phyloP scores from a whole-genome alignment of 2,888 invertebrate genomes.

The Pemphredon lugubris region DNA sequence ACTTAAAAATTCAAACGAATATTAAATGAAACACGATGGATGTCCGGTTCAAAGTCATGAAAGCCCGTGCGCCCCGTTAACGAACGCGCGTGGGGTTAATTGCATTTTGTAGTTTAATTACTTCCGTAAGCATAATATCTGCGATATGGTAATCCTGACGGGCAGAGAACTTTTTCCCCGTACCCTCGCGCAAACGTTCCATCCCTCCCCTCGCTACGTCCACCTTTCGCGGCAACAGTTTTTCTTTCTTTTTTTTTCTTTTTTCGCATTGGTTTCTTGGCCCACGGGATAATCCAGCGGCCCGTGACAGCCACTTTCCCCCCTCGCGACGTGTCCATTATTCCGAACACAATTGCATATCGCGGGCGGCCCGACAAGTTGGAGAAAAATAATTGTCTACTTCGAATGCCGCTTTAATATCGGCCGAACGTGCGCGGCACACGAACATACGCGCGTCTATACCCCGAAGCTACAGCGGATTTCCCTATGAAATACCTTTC shows the following conservation, averaged over 20 bases:
- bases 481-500: too few relatives aligned
- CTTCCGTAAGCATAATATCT: too few relatives aligned
- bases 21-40: neutral
- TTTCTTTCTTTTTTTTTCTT: too few relatives aligned
- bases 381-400: slow-evolving; percentile 6
- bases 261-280: slow-evolving; percentile 3
- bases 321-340: neutral
- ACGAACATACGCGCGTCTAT: too few relatives aligned
- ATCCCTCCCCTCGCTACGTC: slow-evolving; percentile 1
- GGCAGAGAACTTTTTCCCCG: neutral
- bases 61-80: too few relatives aligned
- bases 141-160: neutral
- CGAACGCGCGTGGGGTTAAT: too few relatives aligned
- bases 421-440: neutral
- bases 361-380: neutral
- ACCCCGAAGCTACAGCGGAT: too few relatives aligned
- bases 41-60: too few relatives aligned
- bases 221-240: neutral
- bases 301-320: neutral
- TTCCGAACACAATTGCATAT: neutral
- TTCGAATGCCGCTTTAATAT: neutral
- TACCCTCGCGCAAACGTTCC: neutral
- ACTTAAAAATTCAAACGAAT: neutral
- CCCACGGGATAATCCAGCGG: neutral
- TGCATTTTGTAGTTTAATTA: too few relatives aligned